Conservation (phyloP, 2,113 vertebrate genomes). For the Dinomys branickii region DNA sequence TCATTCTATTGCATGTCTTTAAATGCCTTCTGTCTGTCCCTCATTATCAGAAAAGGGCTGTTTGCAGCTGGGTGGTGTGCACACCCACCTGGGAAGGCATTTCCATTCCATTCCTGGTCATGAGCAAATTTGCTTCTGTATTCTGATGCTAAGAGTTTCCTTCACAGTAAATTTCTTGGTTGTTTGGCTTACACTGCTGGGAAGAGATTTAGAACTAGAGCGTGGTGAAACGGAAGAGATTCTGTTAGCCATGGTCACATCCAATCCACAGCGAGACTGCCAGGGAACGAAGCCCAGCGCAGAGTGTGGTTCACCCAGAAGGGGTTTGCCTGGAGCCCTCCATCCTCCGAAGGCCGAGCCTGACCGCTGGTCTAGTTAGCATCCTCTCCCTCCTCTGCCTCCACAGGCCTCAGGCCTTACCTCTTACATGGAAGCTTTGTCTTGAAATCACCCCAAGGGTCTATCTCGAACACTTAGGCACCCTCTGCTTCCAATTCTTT, state of each 20-base stretch:
- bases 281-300: not conserved
- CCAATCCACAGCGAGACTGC: not conserved
- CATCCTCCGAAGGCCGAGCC: not conserved
- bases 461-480: not conserved
- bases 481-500: not conserved
- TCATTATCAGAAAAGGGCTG: conserved; percentile 47
- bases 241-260: not conserved
- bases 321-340: not conserved
- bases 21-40: conserved; percentile 52
- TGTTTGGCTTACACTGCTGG: not conserved
- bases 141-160: conserved; percentile 37
- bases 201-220: not conserved
- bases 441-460: fast-evolving
- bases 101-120: not conserved
- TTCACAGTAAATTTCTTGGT: not conserved
- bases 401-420: not conserved
- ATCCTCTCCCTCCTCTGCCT: too few relatives aligned
- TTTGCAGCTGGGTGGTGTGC: not conserved
- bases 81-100: not conserved
- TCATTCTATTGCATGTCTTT: conserved; percentile 50
- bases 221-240: not conserved
- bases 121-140: not conserved
- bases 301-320: not conserved
- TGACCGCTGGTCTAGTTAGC: not conserved
- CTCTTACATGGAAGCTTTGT: not conserved